Evolutionary conservation across 2,888 invertebrate genomes (phyloP), one percentile per base, ranked within the genome.

Genomic region (Pantelozetes paolii): DNA sequence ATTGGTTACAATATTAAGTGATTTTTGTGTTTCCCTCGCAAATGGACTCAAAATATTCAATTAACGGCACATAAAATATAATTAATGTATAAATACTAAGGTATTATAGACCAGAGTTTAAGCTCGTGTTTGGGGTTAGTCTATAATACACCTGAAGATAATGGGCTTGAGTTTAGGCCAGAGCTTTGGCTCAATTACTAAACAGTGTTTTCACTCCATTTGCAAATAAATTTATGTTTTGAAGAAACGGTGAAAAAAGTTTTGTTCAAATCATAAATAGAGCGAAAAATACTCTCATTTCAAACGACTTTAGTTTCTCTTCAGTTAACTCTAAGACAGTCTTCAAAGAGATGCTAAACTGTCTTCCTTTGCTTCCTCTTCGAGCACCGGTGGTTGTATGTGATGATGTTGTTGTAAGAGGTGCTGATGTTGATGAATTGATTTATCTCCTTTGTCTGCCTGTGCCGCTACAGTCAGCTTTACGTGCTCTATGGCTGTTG

Each of bases 401-500:
- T 64, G 64, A 64, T 36, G 64, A 13, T 64, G 64, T 64, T 64
- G 57, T 23, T 26, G 36, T 36, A 64, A 18, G 32, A 36, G 64
- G 20, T 64, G 64, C 15, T 64, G 64, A 30, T 64, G 64, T n/a
- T 64, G 64, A n/a, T 64, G 64, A 2, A 20, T 15, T n/a, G 2
- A 9, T 20, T 64, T 64, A 2, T 64, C 64, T 36, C 64, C 64
- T 18, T 45, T 71, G 23, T 73, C 62, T n/a, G 28, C 69, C 32
- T 73, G 69, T 26, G 70, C 40, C 3, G 57, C 36, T 0, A 73
- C 73, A 42, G 70, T 71, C 48, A 73, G 48, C 40, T 73, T 73
- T 48, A 73, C 73, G 30, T 73, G 73, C 32, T 73, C 73, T 73
- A 62, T 28, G 36, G 64, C 13, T 20, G n/a, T n/a, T n/a, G 64